Base-by-base conservation (phyloP, 2,113 vertebrate species). In the Melanerpes aurifrons region DNA sequence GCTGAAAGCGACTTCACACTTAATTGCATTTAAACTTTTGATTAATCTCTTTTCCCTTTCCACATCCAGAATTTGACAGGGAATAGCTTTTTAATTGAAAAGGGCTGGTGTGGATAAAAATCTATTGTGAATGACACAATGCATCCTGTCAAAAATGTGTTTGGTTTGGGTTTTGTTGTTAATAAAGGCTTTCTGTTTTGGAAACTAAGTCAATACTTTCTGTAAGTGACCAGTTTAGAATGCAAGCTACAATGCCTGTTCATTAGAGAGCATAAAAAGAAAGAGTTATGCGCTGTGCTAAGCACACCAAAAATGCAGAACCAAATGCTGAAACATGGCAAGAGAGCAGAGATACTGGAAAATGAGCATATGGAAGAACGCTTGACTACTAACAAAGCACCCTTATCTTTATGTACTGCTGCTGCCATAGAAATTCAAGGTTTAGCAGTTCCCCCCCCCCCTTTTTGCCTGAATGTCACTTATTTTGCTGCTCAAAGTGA, bases 181-280 rank as follows among this genome's bases (percentile, higher is more conserved):
- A 21, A 63, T 24, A 82, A 70, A 78, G 29, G 45, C 11, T 89
- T 91, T 92, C n/a, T 76, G 40, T 68, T 95, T 91, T 35, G 28
- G 86, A 82, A 89, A 81, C 68, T n/a, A 77, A 69, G 68, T 57
- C 1, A 4, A 48, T 74, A 73, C 63, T 86, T 95, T 91, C 64
- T 24, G 15, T 66, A 69, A 47, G 11, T 21, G 68, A 56, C 37
- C 25, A 35, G 57, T 93, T 93, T 54, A 83, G 82, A 83, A 91
- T 69, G 93, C 85, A 81, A 94, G 92, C 87, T 91, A 85, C 91
- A 94, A 94, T 89, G 96, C 90, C 94, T 93, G 84, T 93, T 93
- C 89, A 28, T 92, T 54, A 92, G 82, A 89, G 15, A 95, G 87
- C 95, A 79, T 59, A 88, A 86, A 85, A 94, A 91, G 24, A 89